Evolutionary conservation across 1,140 invertebrate genomes (phyloP).

Genomic region (Cherax destructor): DNA sequence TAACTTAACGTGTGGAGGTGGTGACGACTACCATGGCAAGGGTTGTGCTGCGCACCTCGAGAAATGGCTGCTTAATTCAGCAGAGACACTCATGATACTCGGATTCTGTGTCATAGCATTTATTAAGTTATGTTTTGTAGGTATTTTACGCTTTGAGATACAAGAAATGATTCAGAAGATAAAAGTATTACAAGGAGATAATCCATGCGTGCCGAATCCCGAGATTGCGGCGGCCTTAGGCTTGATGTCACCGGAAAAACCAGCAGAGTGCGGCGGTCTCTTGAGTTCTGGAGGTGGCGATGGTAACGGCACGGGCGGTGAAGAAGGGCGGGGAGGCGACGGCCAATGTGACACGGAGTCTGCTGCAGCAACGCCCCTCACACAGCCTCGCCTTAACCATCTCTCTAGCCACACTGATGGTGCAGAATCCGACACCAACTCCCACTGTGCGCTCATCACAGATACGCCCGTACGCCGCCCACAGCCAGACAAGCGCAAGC

Average conservation of each 20-base stretch:
- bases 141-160: slow-evolving; percentile 82
- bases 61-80: slow-evolving; percentile 85
- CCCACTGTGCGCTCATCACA: slow-evolving; percentile 80
- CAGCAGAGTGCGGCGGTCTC: slow-evolving; percentile 53
- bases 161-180: slow-evolving; percentile 88
- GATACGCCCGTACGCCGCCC: slow-evolving; percentile 73
- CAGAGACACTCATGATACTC: slow-evolving; percentile 88
- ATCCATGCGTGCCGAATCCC: slow-evolving; percentile 68
- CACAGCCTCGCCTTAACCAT: slow-evolving; percentile 65
- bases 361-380: slow-evolving; percentile 58
- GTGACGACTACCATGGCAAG: slow-evolving; percentile 26
- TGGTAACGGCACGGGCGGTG: slow-evolving; percentile 23
- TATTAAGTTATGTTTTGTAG: slow-evolving; percentile 91
- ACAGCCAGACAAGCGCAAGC: slow-evolving; percentile 75
- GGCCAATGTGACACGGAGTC: slow-evolving; percentile 31
- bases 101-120: slow-evolving; percentile 94
- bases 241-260: slow-evolving; percentile 62
- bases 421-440: slow-evolving; percentile 81
- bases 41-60: slow-evolving; percentile 85
- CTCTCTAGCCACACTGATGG: slow-evolving; percentile 77
- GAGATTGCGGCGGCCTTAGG: slow-evolving; percentile 74
- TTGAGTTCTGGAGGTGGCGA: slow-evolving; percentile 39
- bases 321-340: slow-evolving; percentile 26
- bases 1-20: slow-evolving; percentile 51
- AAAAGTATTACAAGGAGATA: slow-evolving; percentile 78